phyloP scores from a whole-genome alignment of 1,140 invertebrate species.

The Caenorhabditis brenneri region DNA sequence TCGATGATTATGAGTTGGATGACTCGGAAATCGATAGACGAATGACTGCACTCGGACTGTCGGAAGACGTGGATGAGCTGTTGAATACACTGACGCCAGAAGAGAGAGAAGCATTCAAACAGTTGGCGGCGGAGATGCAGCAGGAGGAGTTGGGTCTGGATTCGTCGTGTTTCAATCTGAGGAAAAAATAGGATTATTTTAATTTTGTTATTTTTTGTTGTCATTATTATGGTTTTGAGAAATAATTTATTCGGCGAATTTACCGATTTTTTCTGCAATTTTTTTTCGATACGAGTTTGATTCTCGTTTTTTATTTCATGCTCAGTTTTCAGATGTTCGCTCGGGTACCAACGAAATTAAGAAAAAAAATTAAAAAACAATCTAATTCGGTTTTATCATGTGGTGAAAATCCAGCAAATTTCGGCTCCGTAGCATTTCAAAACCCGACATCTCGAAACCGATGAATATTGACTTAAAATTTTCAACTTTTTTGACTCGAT shows the following conservation, averaged over 20 bases:
- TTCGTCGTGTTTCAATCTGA: conserved; percentile 7
- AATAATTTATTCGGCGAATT: background rate
- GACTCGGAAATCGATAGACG: conserved; percentile 51
- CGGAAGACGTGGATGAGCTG: conserved; percentile 37
- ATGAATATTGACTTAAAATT: too few relatives aligned
- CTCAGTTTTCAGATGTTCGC: too few relatives aligned
- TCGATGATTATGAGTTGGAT: conserved; percentile 47
- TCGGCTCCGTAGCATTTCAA: too few relatives aligned
- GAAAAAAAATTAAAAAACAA: too few relatives aligned
- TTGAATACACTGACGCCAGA: conserved; percentile 44
- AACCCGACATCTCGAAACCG: too few relatives aligned
- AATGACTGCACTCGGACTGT: conserved; percentile 27
- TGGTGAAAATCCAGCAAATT: too few relatives aligned
- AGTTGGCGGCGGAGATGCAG: conserved; percentile 41
- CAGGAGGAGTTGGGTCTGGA: conserved; percentile 20
- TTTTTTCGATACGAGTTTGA: background rate
- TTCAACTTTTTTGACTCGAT: too few relatives aligned
- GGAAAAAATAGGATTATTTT: background rate
- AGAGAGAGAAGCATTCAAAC: conserved; percentile 36
- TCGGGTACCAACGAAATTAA: too few relatives aligned
- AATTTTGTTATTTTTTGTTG: background rate
- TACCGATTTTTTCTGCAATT: background rate
- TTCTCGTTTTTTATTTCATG: too few relatives aligned
- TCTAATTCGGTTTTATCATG: too few relatives aligned
- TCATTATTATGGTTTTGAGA: background rate